phyloP scores from a whole-genome alignment of 2,797 vertebrate genomes.

The Xerus rutilus region DNA sequence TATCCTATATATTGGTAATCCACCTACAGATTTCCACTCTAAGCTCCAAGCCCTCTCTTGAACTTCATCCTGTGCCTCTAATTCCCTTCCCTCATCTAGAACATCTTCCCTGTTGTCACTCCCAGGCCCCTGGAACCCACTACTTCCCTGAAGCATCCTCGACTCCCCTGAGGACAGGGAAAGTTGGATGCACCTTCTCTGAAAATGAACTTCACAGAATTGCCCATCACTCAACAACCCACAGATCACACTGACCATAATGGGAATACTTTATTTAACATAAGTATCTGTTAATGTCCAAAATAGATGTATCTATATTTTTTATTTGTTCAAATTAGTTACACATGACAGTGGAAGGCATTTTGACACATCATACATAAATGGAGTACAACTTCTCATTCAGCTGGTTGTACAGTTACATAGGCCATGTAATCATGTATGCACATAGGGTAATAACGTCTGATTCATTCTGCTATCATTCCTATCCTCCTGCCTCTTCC shows the following conservation, averaged over 20 bases:
- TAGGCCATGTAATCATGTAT: no score
- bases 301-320: background rate
- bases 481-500: no score
- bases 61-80: background rate
- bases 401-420: no score
- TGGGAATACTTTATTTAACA: background rate
- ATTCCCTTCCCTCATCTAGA: background rate
- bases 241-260: background rate
- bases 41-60: background rate
- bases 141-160: background rate
- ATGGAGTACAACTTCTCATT: no score
- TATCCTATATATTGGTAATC: background rate
- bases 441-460: no score
- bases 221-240: background rate
- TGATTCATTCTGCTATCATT: no score
- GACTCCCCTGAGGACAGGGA: background rate
- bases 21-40: background rate
- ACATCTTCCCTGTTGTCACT: background rate
- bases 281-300: background rate
- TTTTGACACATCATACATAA: no score
- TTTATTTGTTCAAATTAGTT: no score
- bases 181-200: background rate
- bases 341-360: no score
- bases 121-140: background rate
- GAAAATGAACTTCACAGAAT: slow-evolving; percentile 37